Evolutionary conservation across 2,888 invertebrate genomes (phyloP).

Genomic region (Limenitis camilla): DNA sequence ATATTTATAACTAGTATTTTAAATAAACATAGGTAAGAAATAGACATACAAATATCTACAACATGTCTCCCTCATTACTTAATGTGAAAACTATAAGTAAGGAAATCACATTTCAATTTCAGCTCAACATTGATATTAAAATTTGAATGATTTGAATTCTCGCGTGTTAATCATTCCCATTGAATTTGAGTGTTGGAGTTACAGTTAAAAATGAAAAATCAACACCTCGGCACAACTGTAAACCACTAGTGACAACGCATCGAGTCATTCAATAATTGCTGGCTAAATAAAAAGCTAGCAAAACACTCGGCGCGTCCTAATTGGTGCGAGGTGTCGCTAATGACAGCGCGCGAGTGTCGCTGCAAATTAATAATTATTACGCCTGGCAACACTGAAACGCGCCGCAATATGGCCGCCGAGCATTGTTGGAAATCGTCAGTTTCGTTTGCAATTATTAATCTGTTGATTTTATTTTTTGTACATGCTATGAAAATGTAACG

Average conservation of each 20-base stretch:
- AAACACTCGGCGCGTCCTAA: constrained; percentile 65
- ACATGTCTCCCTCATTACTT: background rate
- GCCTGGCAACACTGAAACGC: constrained; percentile 65
- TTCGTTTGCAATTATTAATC: constrained; percentile 46
- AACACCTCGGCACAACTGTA: constrained; percentile 41
- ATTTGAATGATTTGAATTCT: constrained; percentile 1
- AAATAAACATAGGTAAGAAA: background rate
- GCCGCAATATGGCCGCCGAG: constrained; percentile 61
- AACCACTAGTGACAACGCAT: constrained; percentile 52
- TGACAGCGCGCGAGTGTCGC: constrained; percentile 54
- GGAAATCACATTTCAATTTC: background rate
- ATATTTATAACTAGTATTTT: background rate
- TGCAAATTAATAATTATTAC: constrained; percentile 73
- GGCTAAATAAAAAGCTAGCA: constrained; percentile 70
- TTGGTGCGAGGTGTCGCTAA: constrained; percentile 74
- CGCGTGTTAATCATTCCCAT: constrained; percentile 15
- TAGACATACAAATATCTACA: background rate
- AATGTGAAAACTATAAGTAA: background rate
- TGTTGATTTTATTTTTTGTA: constrained; percentile 20
- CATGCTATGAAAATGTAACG: constrained; percentile 4
- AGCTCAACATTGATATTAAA: background rate
- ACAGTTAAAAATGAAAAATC: constrained; percentile 34
- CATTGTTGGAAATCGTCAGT: constrained; percentile 53
- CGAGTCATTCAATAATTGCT: constrained; percentile 68
- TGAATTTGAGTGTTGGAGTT: constrained; percentile 27